Evolutionary conservation across 1,140 invertebrate species (phyloP), one percentile per base, ranked within the genome.

Genomic region (Lucilia cuprina): DNA sequence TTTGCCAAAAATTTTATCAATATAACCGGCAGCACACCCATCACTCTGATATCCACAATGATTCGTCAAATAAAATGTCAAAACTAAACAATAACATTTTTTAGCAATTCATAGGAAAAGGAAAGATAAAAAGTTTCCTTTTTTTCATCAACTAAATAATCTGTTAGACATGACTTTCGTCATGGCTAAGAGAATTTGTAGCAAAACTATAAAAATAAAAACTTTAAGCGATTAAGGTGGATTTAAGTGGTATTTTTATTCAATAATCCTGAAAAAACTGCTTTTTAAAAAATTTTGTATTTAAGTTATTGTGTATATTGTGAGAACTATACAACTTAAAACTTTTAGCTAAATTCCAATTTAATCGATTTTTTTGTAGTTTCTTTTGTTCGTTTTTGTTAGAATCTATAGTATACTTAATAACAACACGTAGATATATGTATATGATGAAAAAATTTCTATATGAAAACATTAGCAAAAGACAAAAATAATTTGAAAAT

Each of bases 241-340:
- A 19, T 83, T 83, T 70, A 85, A 83, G 78, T 78, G 83, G 65
- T 49, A 85, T 85, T 84, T 41, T 83, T 65, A 85, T 84, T 84
- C 78, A 82, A 84, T 85, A 85, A 85, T 78, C 85, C 19, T 75
- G 8, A 82, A 82, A 70, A 82, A 50, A 49, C 17, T 49, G 12
- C 41, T 13, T 25, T 25, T 55, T 82, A 47, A 82, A 55, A 50
- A 49, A 82, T 35, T 14, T 47, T 13, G n/a, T 82, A 14, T 47
- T 82, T 50, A 19, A 49, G 82, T 60, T 82, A 50, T 50, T 50
- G 50, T 30, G 14, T 14, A 14, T 55, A 10, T 12, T 14, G 41
- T 13, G 50, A 55, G 50, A 55, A 55, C 50, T 55, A 55, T 13
- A n/a, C 10, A 55, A 55, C 50, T 30, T n/a, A 14, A 83, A 83